phyloP scores from a whole-genome alignment of 2,888 invertebrate species.

The Erebia ligea region DNA sequence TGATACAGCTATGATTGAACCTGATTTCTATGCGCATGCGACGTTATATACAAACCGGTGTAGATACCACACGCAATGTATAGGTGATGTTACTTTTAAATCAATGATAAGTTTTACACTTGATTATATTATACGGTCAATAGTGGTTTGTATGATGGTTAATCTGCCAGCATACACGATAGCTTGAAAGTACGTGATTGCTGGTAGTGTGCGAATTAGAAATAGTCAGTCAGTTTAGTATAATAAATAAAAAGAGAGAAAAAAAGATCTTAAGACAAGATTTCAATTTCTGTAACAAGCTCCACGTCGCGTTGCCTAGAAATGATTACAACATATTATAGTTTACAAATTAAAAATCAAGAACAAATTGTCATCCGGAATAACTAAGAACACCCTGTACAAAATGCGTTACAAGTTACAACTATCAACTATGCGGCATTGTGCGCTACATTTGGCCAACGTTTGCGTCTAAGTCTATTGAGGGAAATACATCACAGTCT shows the following conservation, averaged over 20 bases:
- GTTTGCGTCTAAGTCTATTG: conserved; percentile 46
- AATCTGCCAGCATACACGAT: too few species aligned
- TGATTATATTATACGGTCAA: not conserved
- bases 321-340: too few species aligned
- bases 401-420: conserved; percentile 8
- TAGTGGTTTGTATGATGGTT: too few species aligned
- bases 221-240: not conserved
- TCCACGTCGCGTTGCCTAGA: too few species aligned
- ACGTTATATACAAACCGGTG: conserved; percentile 18
- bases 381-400: conserved; percentile 5
- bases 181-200: too few species aligned
- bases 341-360: too few species aligned
- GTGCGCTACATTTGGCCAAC: conserved; percentile 48
- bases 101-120: not conserved
- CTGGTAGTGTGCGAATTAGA: not conserved
- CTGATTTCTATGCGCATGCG: conserved; percentile 37
- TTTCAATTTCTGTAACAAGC: too few species aligned
- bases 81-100: conserved; percentile 5
- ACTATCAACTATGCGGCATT: conserved; percentile 61
- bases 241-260: too few species aligned
- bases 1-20: conserved; percentile 47
- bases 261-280: too few species aligned
- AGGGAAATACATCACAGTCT: conserved; percentile 43
- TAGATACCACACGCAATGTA: conserved; percentile 14
- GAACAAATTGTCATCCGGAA: too few species aligned